Evolutionary conservation across 2,113 vertebrate genomes (phyloP).

Genomic region (Chauna torquata): DNA sequence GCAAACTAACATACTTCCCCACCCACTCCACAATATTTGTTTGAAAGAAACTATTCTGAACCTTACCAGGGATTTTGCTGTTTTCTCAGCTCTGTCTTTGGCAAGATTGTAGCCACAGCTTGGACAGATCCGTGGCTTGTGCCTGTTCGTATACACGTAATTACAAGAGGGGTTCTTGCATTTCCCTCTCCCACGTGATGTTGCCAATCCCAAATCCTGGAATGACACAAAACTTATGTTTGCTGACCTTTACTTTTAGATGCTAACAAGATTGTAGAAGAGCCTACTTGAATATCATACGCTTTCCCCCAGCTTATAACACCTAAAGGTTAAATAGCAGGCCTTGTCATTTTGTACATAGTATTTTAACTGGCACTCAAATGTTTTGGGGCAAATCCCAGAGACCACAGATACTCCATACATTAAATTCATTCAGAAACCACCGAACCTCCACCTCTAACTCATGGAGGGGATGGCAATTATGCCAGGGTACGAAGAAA

Average conservation of each 20-base stretch:
- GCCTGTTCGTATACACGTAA: constrained; percentile 95
- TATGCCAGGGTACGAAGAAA: background rate
- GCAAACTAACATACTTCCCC: background rate
- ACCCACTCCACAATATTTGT: background rate
- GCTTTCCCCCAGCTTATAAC: background rate
- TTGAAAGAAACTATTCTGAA: background rate
- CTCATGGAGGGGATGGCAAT: background rate
- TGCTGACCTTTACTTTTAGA: background rate
- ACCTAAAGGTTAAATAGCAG: background rate
- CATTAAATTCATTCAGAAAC: background rate
- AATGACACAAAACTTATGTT: background rate
- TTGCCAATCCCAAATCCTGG: constrained; percentile 94
- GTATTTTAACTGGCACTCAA: background rate
- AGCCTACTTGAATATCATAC: background rate
- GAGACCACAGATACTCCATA: background rate
- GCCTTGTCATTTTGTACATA: background rate
- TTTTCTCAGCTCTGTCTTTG: constrained; percentile 85
- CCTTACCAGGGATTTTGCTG: constrained; percentile 70
- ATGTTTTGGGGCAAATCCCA: background rate
- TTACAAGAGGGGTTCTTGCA: constrained; percentile 94
- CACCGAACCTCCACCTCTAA: background rate
- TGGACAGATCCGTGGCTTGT: constrained; percentile 92
- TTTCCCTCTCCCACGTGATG: constrained; percentile 91
- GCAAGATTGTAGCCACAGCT: constrained; percentile 90
- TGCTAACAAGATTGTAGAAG: background rate